Conservation (phyloP, 1,140 invertebrate species). For the Nixonia krombeini region DNA sequence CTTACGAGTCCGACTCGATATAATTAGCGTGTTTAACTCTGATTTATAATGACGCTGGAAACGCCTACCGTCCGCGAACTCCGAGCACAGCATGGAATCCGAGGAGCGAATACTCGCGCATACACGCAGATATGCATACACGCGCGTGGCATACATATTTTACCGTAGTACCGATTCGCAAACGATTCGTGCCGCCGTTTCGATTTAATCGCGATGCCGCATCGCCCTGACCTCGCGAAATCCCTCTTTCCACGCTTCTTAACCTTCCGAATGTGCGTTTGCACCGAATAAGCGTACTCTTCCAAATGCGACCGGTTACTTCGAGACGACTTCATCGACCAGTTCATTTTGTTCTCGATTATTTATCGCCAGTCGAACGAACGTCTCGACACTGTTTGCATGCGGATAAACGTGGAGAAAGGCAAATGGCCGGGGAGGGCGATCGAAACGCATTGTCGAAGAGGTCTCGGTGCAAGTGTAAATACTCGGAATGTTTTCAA, state of each 20-base stretch:
- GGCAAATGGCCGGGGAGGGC: too few relatives aligned
- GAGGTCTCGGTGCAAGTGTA: too few relatives aligned
- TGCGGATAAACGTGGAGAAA: too few relatives aligned
- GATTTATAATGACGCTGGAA: slow-evolving; percentile 67
- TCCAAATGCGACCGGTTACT: too few relatives aligned
- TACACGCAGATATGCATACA: slow-evolving; percentile 6
- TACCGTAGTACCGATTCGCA: slow-evolving; percentile 24
- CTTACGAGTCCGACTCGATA: slow-evolving; percentile 50
- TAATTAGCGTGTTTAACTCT: slow-evolving; percentile 68
- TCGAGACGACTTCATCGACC: too few relatives aligned
- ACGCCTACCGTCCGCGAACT: slow-evolving; percentile 60
- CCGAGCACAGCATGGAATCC: slow-evolving; percentile 35
- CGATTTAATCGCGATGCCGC: slow-evolving; percentile 34
- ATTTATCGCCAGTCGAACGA: too few relatives aligned
- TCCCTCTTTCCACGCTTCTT: slow-evolving; percentile 3
- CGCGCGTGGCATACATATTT: slow-evolving; percentile 53
- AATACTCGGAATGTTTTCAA: too few relatives aligned
- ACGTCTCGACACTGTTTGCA: too few relatives aligned
- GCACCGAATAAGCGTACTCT: too few relatives aligned
- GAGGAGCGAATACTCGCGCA: slow-evolving; percentile 10
- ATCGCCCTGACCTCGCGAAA: slow-evolving; percentile 10
- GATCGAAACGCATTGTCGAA: too few relatives aligned
- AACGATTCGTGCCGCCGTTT: slow-evolving; percentile 28
- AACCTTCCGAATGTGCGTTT: too few relatives aligned
- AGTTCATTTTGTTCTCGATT: too few relatives aligned